Percentiles rank a stretch among this genome's conserved stretches.
phyloP scores from a whole-genome alignment of 2,888 invertebrate genomes.

The Tanytarsus gracilentus region DNA sequence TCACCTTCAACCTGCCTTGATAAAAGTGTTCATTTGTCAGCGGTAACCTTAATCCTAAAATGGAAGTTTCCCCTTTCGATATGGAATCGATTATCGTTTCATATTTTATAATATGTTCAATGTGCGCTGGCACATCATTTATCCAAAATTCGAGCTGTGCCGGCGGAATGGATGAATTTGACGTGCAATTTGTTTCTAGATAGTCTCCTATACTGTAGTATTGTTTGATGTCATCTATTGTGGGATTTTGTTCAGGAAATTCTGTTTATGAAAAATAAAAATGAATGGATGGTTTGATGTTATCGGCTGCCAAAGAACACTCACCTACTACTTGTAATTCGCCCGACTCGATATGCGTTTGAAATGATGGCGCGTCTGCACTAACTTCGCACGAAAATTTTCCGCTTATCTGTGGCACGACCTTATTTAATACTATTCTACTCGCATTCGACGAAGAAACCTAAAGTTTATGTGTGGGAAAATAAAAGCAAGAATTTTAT shows the following conservation, averaged over 20 bases:
- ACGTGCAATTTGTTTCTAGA: conserved; percentile 48
- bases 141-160: conserved; percentile 52
- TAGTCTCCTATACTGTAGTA: conserved; percentile 47
- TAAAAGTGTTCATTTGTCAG: conserved; percentile 23
- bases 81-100: conserved; percentile 11
- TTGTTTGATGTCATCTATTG: conserved; percentile 47
- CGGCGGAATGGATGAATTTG: conserved; percentile 48
- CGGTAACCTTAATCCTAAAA: conserved; percentile 18
- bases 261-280: conserved; percentile 37
- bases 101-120: conserved; percentile 13
- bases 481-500: too few species aligned
- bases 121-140: conserved; percentile 42
- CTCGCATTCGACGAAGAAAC: conserved; percentile 38
- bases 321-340: conserved; percentile 43
- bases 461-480: background rate
- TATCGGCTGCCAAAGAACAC: conserved; percentile 30
- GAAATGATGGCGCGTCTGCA: conserved; percentile 43
- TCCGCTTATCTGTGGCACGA: conserved; percentile 39
- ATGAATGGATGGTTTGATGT: background rate
- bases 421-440: conserved; percentile 39
- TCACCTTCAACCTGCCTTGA: conserved; percentile 21
- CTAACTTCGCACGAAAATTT: conserved; percentile 43
- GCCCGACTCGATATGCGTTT: conserved; percentile 39
- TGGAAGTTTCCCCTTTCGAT: conserved; percentile 23
- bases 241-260: conserved; percentile 46